phyloP scores from a whole-genome alignment of 1,140 invertebrate genomes.

The Caerostris darwini region DNA sequence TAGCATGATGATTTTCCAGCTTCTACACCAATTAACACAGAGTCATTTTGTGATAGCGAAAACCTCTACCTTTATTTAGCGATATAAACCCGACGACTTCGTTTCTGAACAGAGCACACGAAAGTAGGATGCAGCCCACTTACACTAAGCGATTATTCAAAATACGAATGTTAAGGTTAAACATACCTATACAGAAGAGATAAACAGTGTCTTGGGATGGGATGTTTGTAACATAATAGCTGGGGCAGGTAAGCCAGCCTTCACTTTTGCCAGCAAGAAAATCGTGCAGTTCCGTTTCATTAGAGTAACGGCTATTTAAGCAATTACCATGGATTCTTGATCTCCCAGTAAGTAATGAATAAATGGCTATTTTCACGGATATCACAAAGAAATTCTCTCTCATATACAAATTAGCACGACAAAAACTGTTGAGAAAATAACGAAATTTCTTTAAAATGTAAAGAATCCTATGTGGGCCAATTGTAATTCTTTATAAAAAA shows the following conservation, averaged over 20 bases:
- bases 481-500: too few species aligned
- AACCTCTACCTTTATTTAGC: neutral
- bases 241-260: too few species aligned
- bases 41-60: neutral
- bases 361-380: too few species aligned
- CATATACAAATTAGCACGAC: too few species aligned
- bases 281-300: constrained; percentile 45
- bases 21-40: neutral
- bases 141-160: constrained; percentile 12
- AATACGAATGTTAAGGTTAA: constrained; percentile 5
- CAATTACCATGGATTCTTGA: neutral
- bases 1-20: neutral
- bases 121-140: neutral
- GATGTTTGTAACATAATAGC: neutral
- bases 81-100: neutral
- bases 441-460: too few species aligned
- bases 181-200: constrained; percentile 13
- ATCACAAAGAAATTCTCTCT: too few species aligned
- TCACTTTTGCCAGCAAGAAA: neutral
- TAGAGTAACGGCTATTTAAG: neutral
- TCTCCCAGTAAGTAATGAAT: neutral
- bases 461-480: too few species aligned
- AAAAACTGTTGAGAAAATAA: too few species aligned
- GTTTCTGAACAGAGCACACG: neutral
- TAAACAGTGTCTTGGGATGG: neutral